phyloP scores from a whole-genome alignment of 2,888 invertebrate genomes.

The Hedychridium roseum region DNA sequence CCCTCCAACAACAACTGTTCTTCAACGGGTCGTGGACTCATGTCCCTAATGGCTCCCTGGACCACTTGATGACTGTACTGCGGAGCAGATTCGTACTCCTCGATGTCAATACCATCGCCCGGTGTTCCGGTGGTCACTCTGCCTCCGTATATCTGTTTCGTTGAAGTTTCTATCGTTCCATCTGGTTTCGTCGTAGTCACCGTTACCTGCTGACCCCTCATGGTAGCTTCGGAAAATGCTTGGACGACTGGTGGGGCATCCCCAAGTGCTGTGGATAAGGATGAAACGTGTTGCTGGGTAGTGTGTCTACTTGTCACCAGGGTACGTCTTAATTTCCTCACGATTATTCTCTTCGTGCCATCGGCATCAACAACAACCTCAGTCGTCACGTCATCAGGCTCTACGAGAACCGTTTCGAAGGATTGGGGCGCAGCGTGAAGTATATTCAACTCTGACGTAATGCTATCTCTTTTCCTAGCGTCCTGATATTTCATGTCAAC shows the following conservation, averaged over 20 bases:
- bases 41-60: constrained; percentile 67
- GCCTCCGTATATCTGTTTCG: constrained; percentile 72
- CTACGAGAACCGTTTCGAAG: constrained; percentile 82
- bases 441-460: constrained; percentile 75
- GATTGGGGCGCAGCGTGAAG: constrained; percentile 77
- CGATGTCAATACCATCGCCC: constrained; percentile 71
- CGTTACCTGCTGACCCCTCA: constrained; percentile 73
- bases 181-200: constrained; percentile 69
- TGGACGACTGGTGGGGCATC: constrained; percentile 71
- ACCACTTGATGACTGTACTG: constrained; percentile 69
- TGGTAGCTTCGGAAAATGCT: constrained; percentile 73
- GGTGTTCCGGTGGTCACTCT: constrained; percentile 72
- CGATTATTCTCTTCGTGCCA: constrained; percentile 81
- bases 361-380: constrained; percentile 82
- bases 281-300: constrained; percentile 70
- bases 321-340: constrained; percentile 76
- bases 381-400: constrained; percentile 84
- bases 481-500: constrained; percentile 78
- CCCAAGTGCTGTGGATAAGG: constrained; percentile 67
- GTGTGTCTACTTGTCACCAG: constrained; percentile 71
- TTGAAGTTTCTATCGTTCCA: constrained; percentile 71
- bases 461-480: constrained; percentile 65
- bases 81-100: constrained; percentile 74
- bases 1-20: constrained; percentile 51
- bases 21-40: constrained; percentile 50